Conservation (phyloP, 1,140 invertebrate genomes). For the Drosophila arizonae region DNA sequence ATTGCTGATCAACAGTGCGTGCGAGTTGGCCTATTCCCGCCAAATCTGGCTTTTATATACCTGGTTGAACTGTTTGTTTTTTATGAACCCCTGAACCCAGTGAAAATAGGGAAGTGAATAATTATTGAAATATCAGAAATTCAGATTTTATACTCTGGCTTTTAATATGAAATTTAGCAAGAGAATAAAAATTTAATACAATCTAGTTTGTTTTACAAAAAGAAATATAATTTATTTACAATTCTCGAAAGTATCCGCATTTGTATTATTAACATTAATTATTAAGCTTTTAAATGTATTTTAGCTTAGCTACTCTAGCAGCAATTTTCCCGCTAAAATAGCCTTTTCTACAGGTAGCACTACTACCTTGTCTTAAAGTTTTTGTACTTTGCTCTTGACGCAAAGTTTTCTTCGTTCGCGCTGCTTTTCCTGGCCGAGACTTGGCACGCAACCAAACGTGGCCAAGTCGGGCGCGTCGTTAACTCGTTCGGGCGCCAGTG, state of each 20-base stretch:
- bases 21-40: neutral
- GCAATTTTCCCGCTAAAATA: neutral
- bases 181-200: too few species aligned
- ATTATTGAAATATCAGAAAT: too few species aligned
- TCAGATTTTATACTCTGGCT: too few species aligned
- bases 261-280: too few species aligned
- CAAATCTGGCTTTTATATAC: neutral
- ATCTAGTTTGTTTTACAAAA: too few species aligned
- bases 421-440: conserved; percentile 19
- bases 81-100: too few species aligned
- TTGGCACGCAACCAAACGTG: conserved; percentile 60
- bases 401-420: conserved; percentile 26
- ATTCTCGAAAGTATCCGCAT: too few species aligned
- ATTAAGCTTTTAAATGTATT: neutral
- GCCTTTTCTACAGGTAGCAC: conserved; percentile 7
- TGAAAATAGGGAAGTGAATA: too few species aligned
- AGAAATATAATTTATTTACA: too few species aligned
- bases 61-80: too few species aligned
- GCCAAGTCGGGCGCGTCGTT: conserved; percentile 47
- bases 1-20: neutral
- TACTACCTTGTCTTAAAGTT: conserved; percentile 7
- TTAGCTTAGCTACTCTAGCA: neutral
- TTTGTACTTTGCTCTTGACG: conserved; percentile 15
- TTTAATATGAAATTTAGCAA: too few species aligned
- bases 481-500: conserved; percentile 50